Base-by-base conservation (phyloP, 2,888 invertebrate species). In the Anoplius nigerrimus region DNA sequence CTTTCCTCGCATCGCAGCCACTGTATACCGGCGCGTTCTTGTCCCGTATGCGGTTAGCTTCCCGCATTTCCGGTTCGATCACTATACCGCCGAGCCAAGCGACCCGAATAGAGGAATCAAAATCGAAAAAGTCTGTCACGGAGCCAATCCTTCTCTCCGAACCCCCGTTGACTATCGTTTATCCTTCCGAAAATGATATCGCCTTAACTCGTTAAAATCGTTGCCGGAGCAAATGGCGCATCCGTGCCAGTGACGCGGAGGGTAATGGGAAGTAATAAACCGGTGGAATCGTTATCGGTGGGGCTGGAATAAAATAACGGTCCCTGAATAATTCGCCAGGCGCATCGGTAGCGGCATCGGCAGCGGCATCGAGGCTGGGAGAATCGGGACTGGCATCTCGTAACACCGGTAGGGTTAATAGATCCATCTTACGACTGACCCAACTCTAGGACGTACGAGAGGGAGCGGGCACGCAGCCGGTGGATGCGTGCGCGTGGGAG, bases 51-150 rank as follows among this genome's bases (percentile, higher is more conserved):
- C 58, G 56, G 45, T 66, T 62, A 64, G 54, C 77, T 72, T 65
- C 62, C 66, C 56, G 69, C 70, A 71, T 75, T 77, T 78, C 78
- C 75, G 71, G 67, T 71, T 75, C 62, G 60, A 71, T 42, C 71
- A 62, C 68, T 71, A 66, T 43, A 62, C 53, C 54, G 54, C 20
- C 22, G 77, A 77, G 66, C 75, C 52, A 42, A 16, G 53, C 58
- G 71, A 75, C 72, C 72, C 65, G 72, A 71, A 75, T 77, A 34
- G 56, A 62, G 20, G 62, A 68, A 75, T 78, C 69, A 65, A 71
- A 66, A 58, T 34, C 48, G 22, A 21, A 21, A 48, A 20, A 52
- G 2, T 16, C 48, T n/a, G 48, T 20, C 48, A 6, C 4, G 11
- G 34, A 34, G 6, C 6, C 18, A 48, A n/a, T 48, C 48, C 48